Base-by-base conservation (phyloP, 1,140 invertebrate genomes). In the Lerema accius region DNA sequence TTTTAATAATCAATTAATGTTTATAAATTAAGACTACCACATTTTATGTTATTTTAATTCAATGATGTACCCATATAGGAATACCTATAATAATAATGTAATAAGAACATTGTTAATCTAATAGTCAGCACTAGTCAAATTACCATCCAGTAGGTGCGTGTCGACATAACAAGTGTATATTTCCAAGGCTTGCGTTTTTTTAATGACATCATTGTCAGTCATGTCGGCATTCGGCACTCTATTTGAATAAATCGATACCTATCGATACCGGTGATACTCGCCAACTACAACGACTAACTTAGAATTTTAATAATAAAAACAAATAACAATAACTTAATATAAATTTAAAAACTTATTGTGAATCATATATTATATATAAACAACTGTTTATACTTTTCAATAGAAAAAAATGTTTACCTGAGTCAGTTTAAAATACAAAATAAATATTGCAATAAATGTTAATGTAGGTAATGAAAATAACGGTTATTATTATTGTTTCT, bases 401-500 rank as follows among this genome's bases (percentile, higher is more conserved):
- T 32, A 1, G 28, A 4, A 32, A 1, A 7, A 9, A 4, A 1
- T 4, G 19, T 23, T 23, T 23, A 32, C 28, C 28, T 4, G 28
- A 32, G 28, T 32, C 28, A 32, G 1, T 32, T 1, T 32, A 32
- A 9, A 32, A 32, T 7, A 32, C n/a, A n/a, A n/a, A n/a, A n/a
- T n/a, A n/a, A n/a, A n/a, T n/a, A n/a, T n/a, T n/a, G n/a, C n/a
- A n/a, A n/a, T n/a, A n/a, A n/a, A n/a, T n/a, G n/a, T n/a, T n/a
- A n/a, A n/a, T n/a, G n/a, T n/a, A n/a, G n/a, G n/a, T n/a, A n/a
- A n/a, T n/a, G n/a, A n/a, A n/a, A n/a, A n/a, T n/a, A n/a, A n/a
- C n/a, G n/a, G n/a, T n/a, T 19, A 26, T 43, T 1, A 58, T 23
- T 23, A 45, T 17, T 23, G 19, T n/a, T 32, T 45, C 10, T 58